Conservation (phyloP, 1,140 invertebrate genomes). For the Euglossa dilemma region DNA sequence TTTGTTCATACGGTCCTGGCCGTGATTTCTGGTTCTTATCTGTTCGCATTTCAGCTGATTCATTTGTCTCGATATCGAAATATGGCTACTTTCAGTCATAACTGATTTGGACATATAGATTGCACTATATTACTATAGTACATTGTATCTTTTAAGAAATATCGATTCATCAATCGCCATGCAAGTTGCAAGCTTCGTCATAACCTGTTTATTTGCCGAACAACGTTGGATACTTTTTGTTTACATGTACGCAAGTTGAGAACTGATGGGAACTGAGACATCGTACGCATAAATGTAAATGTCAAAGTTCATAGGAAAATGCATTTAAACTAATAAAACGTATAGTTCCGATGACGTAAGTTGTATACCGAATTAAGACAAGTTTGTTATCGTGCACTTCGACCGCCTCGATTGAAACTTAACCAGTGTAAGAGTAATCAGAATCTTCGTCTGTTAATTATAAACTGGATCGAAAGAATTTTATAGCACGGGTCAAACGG, state of each 20-base stretch:
- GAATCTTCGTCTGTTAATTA: not conserved
- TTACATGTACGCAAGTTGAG: not conserved
- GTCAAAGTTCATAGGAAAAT: conserved; percentile 12
- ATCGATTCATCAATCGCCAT: not conserved
- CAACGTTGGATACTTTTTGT: not conserved
- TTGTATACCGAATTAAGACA: not conserved
- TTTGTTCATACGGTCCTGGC: no score
- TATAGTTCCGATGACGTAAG: not conserved
- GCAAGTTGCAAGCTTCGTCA: not conserved
- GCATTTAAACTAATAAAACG: not conserved
- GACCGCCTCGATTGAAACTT: not conserved
- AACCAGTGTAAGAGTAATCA: not conserved
- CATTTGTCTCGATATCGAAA: no score
- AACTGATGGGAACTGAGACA: not conserved
- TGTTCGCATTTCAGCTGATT: no score
- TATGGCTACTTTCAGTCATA: no score
- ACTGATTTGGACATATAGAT: no score
- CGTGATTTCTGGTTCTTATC: no score
- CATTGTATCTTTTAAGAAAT: not conserved
- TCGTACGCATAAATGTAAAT: not conserved
- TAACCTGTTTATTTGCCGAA: not conserved
- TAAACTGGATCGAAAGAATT: not conserved
- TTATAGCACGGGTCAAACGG: not conserved
- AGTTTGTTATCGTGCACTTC: not conserved
- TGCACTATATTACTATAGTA: no score